A percentile compares a stretch with the other conserved stretches of the same genome.
Conservation (phyloP, 2,888 invertebrate species). For the Agrenia bidenticulata region DNA sequence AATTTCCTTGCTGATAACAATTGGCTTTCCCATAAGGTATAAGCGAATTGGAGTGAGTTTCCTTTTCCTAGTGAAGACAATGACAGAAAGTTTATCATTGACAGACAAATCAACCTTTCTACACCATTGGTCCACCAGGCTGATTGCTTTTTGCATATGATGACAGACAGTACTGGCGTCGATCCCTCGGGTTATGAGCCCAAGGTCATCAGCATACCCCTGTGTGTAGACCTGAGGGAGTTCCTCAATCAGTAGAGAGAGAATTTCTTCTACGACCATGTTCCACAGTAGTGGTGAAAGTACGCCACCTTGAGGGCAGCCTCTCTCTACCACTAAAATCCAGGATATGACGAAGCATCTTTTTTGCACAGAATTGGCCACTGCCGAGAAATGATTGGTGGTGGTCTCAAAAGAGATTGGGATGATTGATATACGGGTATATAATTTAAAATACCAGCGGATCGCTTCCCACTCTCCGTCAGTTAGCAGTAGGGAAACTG, state of each 20-base stretch:
- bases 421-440: no score
- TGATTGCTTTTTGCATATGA: conserved; percentile 4
- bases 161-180: neutral
- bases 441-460: no score
- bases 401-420: no score
- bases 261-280: conserved; percentile 50
- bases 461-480: no score
- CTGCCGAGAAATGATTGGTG: no score
- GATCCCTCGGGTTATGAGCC: neutral
- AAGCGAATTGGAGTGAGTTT: conserved; percentile 10
- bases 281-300: conserved; percentile 54
- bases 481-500: no score
- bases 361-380: no score
- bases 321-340: conserved; percentile 33
- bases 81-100: conserved; percentile 8
- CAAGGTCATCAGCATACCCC: conserved; percentile 36
- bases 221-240: conserved; percentile 14
- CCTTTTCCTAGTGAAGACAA: conserved; percentile 9
- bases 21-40: neutral
- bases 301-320: conserved; percentile 54
- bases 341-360: no score
- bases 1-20: conserved; percentile 7
- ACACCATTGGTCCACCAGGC: conserved; percentile 11
- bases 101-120: conserved; percentile 5
- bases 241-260: conserved; percentile 28